Conservation (phyloP, 2,797 vertebrate genomes). For the Dryobates pubescens region DNA sequence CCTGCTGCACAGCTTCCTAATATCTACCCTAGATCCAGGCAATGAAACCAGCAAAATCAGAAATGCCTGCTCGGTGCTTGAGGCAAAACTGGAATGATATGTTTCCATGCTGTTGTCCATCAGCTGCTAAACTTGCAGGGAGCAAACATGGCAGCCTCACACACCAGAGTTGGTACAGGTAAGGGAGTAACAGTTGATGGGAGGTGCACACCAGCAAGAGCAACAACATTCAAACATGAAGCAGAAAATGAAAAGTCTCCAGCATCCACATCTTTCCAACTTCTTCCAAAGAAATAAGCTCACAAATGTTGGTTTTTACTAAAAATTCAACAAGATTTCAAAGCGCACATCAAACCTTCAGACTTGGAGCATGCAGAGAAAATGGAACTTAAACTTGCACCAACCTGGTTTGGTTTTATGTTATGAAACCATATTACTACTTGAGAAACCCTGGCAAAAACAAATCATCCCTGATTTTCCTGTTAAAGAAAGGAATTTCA, state of each 20-base stretch:
- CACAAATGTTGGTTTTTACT: neutral
- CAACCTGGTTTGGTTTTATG: neutral
- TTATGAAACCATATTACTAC: conserved; percentile 7
- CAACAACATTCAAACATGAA: accelerated
- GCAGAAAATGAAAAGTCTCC: neutral
- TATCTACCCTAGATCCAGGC: neutral
- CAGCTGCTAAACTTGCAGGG: neutral
- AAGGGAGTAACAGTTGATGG: neutral
- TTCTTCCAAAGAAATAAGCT: neutral
- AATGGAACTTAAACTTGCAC: neutral
- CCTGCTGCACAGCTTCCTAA: neutral
- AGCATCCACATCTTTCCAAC: neutral
- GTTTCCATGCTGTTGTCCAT: neutral
- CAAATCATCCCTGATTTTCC: neutral
- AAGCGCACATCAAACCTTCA: neutral
- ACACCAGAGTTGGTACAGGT: neutral
- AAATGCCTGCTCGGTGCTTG: neutral
- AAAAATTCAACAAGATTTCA: neutral
- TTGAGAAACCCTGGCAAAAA: conserved; percentile 10
- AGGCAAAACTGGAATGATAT: neutral
- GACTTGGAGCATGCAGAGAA: neutral
- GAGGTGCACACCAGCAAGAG: neutral
- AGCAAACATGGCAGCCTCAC: neutral
- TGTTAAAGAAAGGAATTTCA: conserved; percentile 14
- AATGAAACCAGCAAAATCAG: neutral